phyloP scores from a whole-genome alignment of 2,113 vertebrate species.

The Recurvirostra avosetta region DNA sequence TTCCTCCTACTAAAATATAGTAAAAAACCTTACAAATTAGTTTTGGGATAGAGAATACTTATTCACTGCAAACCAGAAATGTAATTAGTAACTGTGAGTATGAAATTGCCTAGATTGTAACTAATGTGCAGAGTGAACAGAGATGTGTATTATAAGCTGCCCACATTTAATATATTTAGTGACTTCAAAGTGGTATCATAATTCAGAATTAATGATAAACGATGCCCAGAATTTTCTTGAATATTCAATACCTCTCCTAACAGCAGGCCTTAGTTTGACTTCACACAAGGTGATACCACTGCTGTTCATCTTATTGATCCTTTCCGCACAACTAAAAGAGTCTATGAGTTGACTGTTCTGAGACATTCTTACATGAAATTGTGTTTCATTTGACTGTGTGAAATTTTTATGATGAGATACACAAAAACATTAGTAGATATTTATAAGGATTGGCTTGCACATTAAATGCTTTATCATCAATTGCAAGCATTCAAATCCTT shows the following conservation, averaged over 20 bases:
- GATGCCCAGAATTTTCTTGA: not conserved
- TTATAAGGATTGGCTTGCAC: not conserved
- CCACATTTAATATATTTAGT: not conserved
- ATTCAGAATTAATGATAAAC: not conserved
- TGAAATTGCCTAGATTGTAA: not conserved
- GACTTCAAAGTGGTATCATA: not conserved
- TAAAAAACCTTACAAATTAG: not conserved
- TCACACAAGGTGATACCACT: not conserved
- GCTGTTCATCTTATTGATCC: not conserved
- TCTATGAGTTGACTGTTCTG: not conserved
- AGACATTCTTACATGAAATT: not conserved
- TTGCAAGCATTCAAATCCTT: not conserved
- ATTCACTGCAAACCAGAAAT: not conserved
- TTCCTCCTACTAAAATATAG: not conserved
- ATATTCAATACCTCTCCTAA: not conserved
- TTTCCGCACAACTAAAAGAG: not conserved
- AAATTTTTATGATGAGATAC: not conserved
- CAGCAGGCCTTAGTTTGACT: not conserved
- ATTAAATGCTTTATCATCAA: not conserved
- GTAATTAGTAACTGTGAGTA: not conserved
- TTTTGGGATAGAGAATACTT: not conserved
- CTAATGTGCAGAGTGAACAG: not conserved
- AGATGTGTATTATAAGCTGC: not conserved
- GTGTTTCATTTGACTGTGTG: not conserved
- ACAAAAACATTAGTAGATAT: not conserved